These are phyloP conservation scores for Cryptotis parvus DNA, from an alignment of 2,113 vertebrate genomes.

Conservation along the genomic window DNA sequence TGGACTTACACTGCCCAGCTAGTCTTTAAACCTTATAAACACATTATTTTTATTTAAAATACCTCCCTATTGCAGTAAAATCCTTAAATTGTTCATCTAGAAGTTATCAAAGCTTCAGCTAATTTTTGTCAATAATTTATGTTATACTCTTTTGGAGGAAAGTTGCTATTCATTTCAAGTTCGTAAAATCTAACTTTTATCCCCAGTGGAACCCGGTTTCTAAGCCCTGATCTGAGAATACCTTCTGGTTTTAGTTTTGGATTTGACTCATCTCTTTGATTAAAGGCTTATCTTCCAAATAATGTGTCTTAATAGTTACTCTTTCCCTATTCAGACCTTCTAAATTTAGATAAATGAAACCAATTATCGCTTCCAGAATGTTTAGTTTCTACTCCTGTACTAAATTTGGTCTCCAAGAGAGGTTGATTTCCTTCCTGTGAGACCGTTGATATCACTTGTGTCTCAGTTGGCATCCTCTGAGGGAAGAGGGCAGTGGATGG, in stretches of 20 bases:
- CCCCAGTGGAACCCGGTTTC: slow-evolving; percentile 70
- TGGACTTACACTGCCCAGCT: background rate
- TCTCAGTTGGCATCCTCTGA: background rate
- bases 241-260: slow-evolving; percentile 72
- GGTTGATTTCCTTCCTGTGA: slow-evolving; percentile 66
- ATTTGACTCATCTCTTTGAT: slow-evolving; percentile 81
- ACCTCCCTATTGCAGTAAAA: slow-evolving; percentile 64
- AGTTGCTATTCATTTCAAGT: slow-evolving; percentile 68
- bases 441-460: slow-evolving; percentile 50
- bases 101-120: too few species aligned
- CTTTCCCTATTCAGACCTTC: slow-evolving; percentile 76
- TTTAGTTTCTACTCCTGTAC: slow-evolving; percentile 74
- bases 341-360: slow-evolving; percentile 82
- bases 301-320: slow-evolving; percentile 79
- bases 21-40: slow-evolving; percentile 6
- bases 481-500: background rate
- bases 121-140: too few species aligned
- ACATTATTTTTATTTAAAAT: slow-evolving; percentile 50
- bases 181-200: slow-evolving; percentile 76
- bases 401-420: slow-evolving; percentile 74
- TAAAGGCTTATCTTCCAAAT: slow-evolving; percentile 81
- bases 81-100: too few species aligned
- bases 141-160: slow-evolving; percentile 49
- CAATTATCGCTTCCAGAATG: slow-evolving; percentile 79
- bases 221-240: slow-evolving; percentile 72